phyloP scores from a whole-genome alignment of 2,797 vertebrate species.

The Esox lucius region DNA sequence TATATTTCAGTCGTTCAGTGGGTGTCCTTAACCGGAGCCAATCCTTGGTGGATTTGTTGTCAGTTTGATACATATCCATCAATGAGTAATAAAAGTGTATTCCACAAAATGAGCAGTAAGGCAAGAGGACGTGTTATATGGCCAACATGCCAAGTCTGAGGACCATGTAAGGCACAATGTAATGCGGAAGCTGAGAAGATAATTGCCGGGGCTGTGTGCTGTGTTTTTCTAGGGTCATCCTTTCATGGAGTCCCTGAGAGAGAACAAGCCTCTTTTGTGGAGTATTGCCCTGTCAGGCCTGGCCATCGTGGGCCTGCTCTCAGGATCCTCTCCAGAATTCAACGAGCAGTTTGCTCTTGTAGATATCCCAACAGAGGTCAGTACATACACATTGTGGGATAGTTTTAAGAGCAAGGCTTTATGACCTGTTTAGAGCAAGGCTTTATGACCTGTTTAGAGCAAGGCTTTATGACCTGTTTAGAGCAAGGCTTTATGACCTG shows the following conservation, averaged over 20 bases:
- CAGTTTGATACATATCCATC: not conserved
- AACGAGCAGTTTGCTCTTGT: constrained; percentile 94
- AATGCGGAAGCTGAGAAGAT: too few relatives aligned
- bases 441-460: too few relatives aligned
- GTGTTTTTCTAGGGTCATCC: constrained; percentile 83
- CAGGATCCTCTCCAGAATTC: constrained; percentile 92
- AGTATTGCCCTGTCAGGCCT: constrained; percentile 88
- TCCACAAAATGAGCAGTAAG: not conserved
- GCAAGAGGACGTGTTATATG: too few relatives aligned
- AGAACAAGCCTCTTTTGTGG: constrained; percentile 92
- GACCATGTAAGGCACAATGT: too few relatives aligned
- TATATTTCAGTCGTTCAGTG: too few relatives aligned
- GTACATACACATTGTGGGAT: constrained; percentile 7
- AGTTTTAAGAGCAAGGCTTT: not conserved
- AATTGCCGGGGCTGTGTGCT: not conserved
- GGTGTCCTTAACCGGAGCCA: too few relatives aligned
- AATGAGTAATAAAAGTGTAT: not conserved
- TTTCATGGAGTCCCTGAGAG: constrained; percentile 94
- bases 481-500: too few relatives aligned
- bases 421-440: too few relatives aligned
- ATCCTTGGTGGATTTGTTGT: too few relatives aligned
- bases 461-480: too few relatives aligned
- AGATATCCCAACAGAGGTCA: constrained; percentile 92
- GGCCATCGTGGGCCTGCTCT: constrained; percentile 86
- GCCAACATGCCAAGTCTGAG: too few relatives aligned